Conservation (phyloP, 2,113 vertebrate species). For the Colossoma macropomum region DNA sequence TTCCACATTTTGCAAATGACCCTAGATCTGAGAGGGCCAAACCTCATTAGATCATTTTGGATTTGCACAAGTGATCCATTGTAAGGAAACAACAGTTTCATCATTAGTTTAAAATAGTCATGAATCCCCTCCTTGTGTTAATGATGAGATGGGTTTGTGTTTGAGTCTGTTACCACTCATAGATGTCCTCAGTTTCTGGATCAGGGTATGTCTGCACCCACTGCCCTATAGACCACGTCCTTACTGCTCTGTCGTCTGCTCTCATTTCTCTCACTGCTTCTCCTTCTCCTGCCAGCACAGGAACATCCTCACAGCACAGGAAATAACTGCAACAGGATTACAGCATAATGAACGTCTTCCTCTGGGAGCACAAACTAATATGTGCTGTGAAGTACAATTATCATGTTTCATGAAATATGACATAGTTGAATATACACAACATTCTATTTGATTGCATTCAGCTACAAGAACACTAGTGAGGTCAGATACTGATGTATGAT, state of each 20-base stretch:
- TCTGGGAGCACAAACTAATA: too few species aligned
- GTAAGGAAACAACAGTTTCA: neutral
- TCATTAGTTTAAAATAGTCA: neutral
- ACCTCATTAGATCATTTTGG: neutral
- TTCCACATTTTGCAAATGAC: neutral
- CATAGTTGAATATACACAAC: too few species aligned
- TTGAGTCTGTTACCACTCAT: constrained; percentile 77
- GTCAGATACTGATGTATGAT: too few species aligned
- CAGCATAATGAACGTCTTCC: too few species aligned
- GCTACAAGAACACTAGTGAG: too few species aligned
- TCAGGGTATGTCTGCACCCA: constrained; percentile 81
- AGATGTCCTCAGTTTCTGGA: constrained; percentile 71
- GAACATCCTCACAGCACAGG: constrained; percentile 52
- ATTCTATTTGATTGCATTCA: too few species aligned
- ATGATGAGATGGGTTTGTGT: neutral
- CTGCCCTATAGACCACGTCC: constrained; percentile 84
- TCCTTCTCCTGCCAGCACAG: neutral
- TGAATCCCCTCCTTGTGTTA: neutral
- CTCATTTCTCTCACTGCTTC: neutral
- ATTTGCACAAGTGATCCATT: neutral
- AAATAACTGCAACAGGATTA: constrained; percentile 50
- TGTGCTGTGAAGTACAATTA: too few species aligned
- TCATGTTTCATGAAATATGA: too few species aligned
- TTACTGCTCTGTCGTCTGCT: constrained; percentile 18
- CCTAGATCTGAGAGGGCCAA: neutral